Conservation (phyloP, 2,797 vertebrate genomes). For the Enteromius paludinosus region DNA sequence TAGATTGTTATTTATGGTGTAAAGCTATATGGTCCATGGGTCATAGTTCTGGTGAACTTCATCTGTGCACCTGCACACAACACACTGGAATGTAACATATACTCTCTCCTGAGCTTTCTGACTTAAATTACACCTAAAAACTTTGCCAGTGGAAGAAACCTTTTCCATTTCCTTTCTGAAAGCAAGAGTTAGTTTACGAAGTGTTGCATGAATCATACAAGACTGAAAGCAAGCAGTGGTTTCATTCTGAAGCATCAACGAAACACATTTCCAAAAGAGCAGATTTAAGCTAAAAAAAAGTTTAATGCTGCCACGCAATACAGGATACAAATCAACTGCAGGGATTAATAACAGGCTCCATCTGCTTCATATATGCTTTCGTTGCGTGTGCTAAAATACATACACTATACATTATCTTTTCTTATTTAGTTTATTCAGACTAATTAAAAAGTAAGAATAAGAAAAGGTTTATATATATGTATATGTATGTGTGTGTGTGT, state of each 20-base stretch:
- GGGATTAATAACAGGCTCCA: background rate
- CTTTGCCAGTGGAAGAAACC: slow-evolving; percentile 62
- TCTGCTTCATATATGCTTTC: background rate
- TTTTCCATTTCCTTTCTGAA: slow-evolving; percentile 65
- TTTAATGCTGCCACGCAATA: background rate
- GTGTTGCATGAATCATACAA: slow-evolving; percentile 51
- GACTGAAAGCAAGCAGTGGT: slow-evolving; percentile 50
- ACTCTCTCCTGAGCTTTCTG: slow-evolving; percentile 69
- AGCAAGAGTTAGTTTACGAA: slow-evolving; percentile 60
- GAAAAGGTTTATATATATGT: background rate
- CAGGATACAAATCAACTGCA: background rate
- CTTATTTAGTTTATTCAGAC: background rate
- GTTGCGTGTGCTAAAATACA: background rate
- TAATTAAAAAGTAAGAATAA: background rate
- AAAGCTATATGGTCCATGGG: slow-evolving; percentile 50
- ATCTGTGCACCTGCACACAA: slow-evolving; percentile 56
- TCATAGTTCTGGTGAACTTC: slow-evolving; percentile 46
- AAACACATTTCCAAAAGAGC: slow-evolving; percentile 10
- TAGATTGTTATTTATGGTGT: slow-evolving; percentile 28
- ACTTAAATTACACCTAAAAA: slow-evolving; percentile 58
- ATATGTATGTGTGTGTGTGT: no score
- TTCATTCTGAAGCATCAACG: slow-evolving; percentile 16
- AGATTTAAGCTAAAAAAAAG: background rate
- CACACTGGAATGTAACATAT: slow-evolving; percentile 8
- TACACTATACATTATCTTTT: background rate